Percentiles rank a stretch among this genome's conserved stretches.
These are phyloP conservation scores for Melanchra persicariae DNA, from an alignment of 2,888 invertebrate species.

Conservation along the genomic window DNA sequence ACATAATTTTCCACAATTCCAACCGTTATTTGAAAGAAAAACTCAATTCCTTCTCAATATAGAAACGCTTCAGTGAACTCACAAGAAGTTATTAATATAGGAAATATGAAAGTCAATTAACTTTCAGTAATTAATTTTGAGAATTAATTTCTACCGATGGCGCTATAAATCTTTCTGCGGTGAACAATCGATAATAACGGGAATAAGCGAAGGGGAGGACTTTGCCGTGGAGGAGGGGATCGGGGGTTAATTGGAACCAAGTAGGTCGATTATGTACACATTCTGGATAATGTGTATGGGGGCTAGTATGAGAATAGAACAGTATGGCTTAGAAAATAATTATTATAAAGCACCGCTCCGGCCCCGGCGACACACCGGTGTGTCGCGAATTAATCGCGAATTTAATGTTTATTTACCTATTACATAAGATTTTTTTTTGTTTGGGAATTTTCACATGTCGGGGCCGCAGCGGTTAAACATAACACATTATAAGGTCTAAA, in stretches of 20 bases:
- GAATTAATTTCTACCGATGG: slow-evolving; percentile 39
- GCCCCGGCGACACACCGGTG: too few species aligned
- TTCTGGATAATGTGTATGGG: not conserved
- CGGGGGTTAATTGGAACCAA: too few species aligned
- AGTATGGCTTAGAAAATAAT: not conserved
- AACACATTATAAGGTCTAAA: too few species aligned
- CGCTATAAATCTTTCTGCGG: slow-evolving; percentile 21
- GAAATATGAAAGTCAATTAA: slow-evolving; percentile 55
- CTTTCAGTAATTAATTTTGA: slow-evolving; percentile 46
- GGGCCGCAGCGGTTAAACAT: too few species aligned
- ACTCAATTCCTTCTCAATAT: slow-evolving; percentile 33
- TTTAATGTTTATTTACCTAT: too few species aligned
- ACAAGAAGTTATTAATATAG: slow-evolving; percentile 37
- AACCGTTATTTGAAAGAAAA: slow-evolving; percentile 24
- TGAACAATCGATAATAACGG: not conserved
- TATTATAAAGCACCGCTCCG: too few species aligned
- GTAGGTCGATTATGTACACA: not conserved
- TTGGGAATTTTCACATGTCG: too few species aligned
- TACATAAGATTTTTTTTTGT: too few species aligned
- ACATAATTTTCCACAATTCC: slow-evolving; percentile 2
- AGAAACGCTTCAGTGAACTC: slow-evolving; percentile 11
- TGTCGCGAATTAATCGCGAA: too few species aligned
- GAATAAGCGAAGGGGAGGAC: too few species aligned
- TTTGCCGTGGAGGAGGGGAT: not conserved
- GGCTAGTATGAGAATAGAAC: not conserved